Base-by-base conservation (phyloP, 2,113 vertebrate species). In the Willisornis vidua region DNA sequence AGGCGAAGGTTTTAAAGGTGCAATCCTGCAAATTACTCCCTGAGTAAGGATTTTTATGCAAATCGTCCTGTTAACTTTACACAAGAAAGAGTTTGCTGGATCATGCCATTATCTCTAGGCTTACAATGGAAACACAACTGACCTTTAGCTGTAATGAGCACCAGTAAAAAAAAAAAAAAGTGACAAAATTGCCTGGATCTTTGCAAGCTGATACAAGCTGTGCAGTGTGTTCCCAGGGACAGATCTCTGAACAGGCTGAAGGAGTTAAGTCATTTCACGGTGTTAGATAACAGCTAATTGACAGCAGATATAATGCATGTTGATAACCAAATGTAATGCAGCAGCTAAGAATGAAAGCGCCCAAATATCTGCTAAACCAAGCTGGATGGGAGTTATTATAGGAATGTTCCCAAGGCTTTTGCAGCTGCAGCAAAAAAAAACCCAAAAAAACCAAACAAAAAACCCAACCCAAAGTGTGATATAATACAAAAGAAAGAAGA, bases 81-180 rank as follows among this genome's bases (percentile, higher is more conserved):
- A 96, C 66, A 81, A 96, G 94, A 84, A 96, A 89, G 90, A 89
- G 92, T 92, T 96, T 96, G 88, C 96, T 88, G 80, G 90, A 95
- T 96, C 90, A 39, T 14, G 20, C 93, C 62, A 46, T 94, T 96
- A 96, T 94, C 85, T 77, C 81, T 87, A 20, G 83, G 83, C 92
- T 96, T 96, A 93, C 86, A 95, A 72, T 73, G 83, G 92, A 96
- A 96, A 96, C 96, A 93, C 89, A 96, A 97, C 93, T 95, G 96
- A 97, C 96, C 96, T 97, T 97, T 96, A 96, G 73, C 92, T 92
- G 70, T 95, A 96, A 96, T 48, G 93, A 97, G 92, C 52, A 83
- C 85, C 55, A 75, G 85, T 84, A 37, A 89, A 73, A 54, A 92
- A 93, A 96, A 78, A 78, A 85, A 96, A 90, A 85, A 87, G 93